Conservation (phyloP, 2,888 invertebrate genomes). For the Pseudococcus jackbeardsleyi region DNA sequence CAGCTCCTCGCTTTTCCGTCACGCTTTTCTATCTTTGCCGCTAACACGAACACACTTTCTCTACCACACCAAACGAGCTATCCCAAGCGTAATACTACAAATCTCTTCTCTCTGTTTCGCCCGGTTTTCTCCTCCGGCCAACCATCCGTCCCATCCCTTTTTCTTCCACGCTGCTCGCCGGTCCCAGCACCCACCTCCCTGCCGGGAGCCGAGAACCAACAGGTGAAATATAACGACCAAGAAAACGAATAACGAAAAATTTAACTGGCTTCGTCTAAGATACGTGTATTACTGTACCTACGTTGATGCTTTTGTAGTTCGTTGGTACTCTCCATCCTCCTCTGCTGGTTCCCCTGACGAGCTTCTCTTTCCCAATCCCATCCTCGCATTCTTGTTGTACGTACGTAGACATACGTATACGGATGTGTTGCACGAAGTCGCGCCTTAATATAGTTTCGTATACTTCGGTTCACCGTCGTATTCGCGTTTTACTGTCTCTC, state of each 20-base stretch:
- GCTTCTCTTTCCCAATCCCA: background rate
- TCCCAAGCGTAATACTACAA: slow-evolving; percentile 34
- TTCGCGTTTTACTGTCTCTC: too few species aligned
- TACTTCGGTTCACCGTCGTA: too few species aligned
- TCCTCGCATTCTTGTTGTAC: too few species aligned
- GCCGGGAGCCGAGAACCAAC: slow-evolving; percentile 34
- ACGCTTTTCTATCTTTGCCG: background rate
- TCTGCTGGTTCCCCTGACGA: background rate
- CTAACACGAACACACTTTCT: slow-evolving; percentile 6
- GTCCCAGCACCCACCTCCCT: background rate
- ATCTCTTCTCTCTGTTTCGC: background rate
- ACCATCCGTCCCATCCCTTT: background rate
- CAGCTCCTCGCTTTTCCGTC: background rate
- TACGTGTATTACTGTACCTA: background rate
- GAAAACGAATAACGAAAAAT: slow-evolving; percentile 35
- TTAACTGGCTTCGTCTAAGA: slow-evolving; percentile 41
- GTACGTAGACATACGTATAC: too few species aligned
- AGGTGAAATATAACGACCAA: slow-evolving; percentile 50
- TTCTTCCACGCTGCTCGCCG: background rate
- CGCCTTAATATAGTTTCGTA: too few species aligned
- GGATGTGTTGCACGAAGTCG: too few species aligned
- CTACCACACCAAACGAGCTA: background rate
- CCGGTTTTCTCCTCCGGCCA: background rate
- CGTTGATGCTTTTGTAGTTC: background rate
- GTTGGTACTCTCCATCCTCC: background rate